Conservation (phyloP, 2,113 vertebrate genomes). For the Psilopsiagon aymara region DNA sequence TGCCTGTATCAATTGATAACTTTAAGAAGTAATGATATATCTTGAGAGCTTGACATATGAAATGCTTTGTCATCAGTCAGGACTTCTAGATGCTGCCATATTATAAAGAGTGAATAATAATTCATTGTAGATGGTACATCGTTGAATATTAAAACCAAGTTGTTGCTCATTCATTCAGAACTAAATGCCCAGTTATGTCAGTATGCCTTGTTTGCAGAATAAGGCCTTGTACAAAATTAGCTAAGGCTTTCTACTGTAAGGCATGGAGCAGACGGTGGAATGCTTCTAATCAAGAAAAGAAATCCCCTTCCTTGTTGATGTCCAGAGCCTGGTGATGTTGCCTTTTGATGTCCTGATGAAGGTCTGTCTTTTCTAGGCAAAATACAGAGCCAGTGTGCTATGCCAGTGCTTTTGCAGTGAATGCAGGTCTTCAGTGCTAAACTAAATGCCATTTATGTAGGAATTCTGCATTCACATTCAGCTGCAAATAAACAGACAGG, state of each 20-base stretch:
- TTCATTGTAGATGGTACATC: neutral
- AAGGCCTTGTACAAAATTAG: neutral
- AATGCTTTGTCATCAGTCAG: neutral
- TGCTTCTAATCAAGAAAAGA: neutral
- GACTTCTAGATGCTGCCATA: neutral
- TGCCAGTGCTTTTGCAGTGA: neutral
- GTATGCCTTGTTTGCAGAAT: constrained; percentile 1
- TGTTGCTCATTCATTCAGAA: neutral
- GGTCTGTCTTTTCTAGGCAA: neutral
- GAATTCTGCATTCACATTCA: neutral
- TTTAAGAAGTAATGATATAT: neutral
- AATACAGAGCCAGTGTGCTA: neutral
- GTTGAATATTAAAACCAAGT: neutral
- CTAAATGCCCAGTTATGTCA: neutral
- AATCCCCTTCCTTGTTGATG: neutral
- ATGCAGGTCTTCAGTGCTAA: neutral
- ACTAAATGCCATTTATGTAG: neutral
- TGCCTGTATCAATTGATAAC: neutral
- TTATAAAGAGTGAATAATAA: neutral
- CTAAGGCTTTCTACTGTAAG: neutral
- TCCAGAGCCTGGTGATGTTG: neutral
- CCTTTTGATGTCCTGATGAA: neutral
- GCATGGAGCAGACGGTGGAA: neutral
- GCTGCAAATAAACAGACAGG: neutral
- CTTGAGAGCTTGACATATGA: neutral